These are phyloP conservation scores for Oeneis ivallda DNA, from an alignment of 2,888 invertebrate genomes.

Conservation along the genomic window DNA sequence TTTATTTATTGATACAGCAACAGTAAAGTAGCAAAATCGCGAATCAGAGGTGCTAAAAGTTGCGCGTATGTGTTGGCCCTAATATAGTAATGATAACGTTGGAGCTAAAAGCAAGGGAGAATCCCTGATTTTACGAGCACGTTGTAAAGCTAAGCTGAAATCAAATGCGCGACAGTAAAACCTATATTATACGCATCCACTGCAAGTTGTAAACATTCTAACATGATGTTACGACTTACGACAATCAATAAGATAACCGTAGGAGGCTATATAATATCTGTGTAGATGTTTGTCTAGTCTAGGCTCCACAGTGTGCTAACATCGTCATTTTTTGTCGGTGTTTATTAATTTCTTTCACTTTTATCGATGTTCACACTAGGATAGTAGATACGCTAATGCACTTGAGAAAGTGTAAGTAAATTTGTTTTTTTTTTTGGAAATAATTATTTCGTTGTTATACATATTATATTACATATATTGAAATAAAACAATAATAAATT, in stretches of 20 bases:
- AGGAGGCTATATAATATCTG: not conserved
- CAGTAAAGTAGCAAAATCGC: no score
- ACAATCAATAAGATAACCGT: conserved; percentile 30
- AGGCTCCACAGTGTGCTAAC: conserved; percentile 25
- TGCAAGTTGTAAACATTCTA: conserved; percentile 33
- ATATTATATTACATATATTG: no score
- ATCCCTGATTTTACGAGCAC: conserved; percentile 30
- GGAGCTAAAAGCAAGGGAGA: conserved; percentile 26
- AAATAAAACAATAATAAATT: no score
- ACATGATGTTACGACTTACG: conserved; percentile 25
- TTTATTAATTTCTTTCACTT: conserved; percentile 17
- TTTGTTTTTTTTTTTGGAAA: no score
- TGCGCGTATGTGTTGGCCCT: no score
- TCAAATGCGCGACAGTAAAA: conserved; percentile 32
- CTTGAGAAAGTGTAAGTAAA: not conserved
- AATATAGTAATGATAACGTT: conserved; percentile 3
- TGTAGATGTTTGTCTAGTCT: not conserved
- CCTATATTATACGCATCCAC: conserved; percentile 25
- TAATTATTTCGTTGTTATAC: no score
- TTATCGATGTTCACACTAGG: conserved; percentile 16
- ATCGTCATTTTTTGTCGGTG: conserved; percentile 18
- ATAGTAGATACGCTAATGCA: not conserved
- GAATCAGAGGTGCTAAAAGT: no score
- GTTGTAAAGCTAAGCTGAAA: conserved; percentile 31
- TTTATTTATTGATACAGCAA: no score